Base-by-base conservation (phyloP, 2,797 vertebrate genomes). In the Enteromius thamalakanensis region DNA sequence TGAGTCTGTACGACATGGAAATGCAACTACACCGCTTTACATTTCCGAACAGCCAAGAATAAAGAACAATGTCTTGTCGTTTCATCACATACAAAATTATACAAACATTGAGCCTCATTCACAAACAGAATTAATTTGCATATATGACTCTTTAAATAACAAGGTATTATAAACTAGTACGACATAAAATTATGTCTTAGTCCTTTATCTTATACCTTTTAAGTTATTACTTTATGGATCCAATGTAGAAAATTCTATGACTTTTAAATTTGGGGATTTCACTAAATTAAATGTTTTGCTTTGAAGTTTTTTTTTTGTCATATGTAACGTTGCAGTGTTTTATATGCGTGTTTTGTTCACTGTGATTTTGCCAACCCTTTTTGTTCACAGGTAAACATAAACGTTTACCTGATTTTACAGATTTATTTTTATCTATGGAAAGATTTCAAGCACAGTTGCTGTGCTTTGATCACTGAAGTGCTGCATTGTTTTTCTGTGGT, bases 401-500 rank as follows among this genome's bases (percentile, higher is more conserved):
- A 3, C 23, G 8, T 45, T 78, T 74, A 67, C 55, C 51, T 81
- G 15, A 45, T 74, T 69, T 82, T 64, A 42, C 32, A 23, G 23
- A 47, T 71, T 69, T 72, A 68, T 82, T 79, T 79, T 72, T 60
- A 19, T n/a, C 29, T 19, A 0, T 49, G 23, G 3, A 74, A 78
- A 23, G 55, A 34, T 49, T 47, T 71, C 49, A 81, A 58, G 29
- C 19, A 23, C 40, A 76, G 55, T 68, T 67, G 55, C 58, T 81
- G 1, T 71, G 81, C 67, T 82, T 69, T 83, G 80, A 80, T 83
- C 79, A 42, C 47, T 65, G 17, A 15, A 19, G 49, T 71, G 11
- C 76, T 62, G 85, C 80, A 58, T 69, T 87, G 82, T 90, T 91
- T 90, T 87, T 86, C 86, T 37, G 62, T 62, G 15, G 70, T 85